Percentiles rank a stretch among this genome's conserved stretches.
Evolutionary conservation across 2,888 invertebrate species (phyloP).

Genomic region (Andrena hattorfiana): DNA sequence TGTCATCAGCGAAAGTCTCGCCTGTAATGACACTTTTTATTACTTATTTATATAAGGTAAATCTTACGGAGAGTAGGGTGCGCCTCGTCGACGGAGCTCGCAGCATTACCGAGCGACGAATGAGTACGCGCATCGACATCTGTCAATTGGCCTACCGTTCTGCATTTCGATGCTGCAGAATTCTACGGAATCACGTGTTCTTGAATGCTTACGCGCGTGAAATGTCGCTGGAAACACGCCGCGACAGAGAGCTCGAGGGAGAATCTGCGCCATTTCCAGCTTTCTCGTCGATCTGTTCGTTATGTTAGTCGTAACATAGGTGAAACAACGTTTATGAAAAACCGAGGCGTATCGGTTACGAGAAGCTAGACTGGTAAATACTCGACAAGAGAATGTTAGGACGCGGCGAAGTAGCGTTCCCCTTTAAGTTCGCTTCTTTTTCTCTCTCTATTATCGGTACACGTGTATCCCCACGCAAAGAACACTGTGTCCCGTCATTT

Average conservation of each 20-base stretch:
- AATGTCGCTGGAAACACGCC: not conserved
- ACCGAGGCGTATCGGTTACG: conserved; percentile 29
- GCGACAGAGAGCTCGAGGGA: not conserved
- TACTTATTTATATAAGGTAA: conserved; percentile 33
- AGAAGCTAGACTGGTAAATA: conserved; percentile 31
- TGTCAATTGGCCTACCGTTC: not conserved
- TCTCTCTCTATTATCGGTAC: conserved; percentile 9
- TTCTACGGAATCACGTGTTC: not conserved
- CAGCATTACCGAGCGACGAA: not conserved
- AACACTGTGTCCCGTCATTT: not conserved
- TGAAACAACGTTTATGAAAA: not conserved
- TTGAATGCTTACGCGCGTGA: not conserved
- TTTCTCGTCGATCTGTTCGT: not conserved
- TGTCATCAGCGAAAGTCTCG: not conserved
- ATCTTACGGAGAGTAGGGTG: conserved; percentile 16
- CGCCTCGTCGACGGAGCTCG: not conserved
- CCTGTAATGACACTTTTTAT: conserved; percentile 9
- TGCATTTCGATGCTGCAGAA: not conserved
- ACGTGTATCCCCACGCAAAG: not conserved
- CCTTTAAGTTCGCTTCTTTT: not conserved
- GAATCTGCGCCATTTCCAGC: not conserved
- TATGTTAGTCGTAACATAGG: not conserved
- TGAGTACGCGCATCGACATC: not conserved
- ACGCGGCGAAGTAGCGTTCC: conserved; percentile 27
- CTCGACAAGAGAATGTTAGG: conserved; percentile 17